Base-by-base conservation (phyloP, 2,888 invertebrate genomes). In the Lacanobia oleracea region DNA sequence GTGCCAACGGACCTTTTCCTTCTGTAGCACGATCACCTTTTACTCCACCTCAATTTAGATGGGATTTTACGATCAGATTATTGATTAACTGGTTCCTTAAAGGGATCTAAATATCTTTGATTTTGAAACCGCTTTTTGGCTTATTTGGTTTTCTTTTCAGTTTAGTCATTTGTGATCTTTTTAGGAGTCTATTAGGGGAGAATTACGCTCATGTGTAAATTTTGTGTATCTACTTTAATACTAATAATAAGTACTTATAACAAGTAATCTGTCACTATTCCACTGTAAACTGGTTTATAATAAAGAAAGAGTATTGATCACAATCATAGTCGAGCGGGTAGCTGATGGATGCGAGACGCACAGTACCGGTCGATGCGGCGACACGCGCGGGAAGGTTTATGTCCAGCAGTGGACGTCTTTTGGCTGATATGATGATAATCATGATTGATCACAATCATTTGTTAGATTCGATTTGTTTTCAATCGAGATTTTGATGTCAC, bases 1-100 rank as follows among this genome's bases (percentile, higher is more conserved):
- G 66, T 57, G 67, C 54, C 40, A 21, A n/a, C 56, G 43, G 27
- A 62, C 72, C 67, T 64, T 82, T 66, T 16, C 12, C 14, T 56
- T 43, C 43, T 43, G 5, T 50, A 23, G 9, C 4, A 6, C 6
- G 27, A 63, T 27, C 37, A 64, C 64, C 21, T 27, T 75, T 66
- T 27, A 14, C 40, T 56, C 27, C 33, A 50, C 50, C 57, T 33
- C 16, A 73, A 75, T 50, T 57, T 10, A 56, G 23, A 72, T 63
- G 4, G 45, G 45, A 27, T 14, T 12, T 48, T 27, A 54, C 27
- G 14, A 64, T 54, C 65, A 48, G 14, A n/a, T 64, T 40, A 54
- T 74, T 63, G 53, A 53, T 72, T 73, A 45, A 53, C n/a, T 48
- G 21, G 16, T 18, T 74, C 27, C 45, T 12, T 27, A 1, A 14